These are phyloP conservation scores for Meiosimyza decipiens DNA, from an alignment of 2,888 invertebrate genomes.

Conservation along the genomic window DNA sequence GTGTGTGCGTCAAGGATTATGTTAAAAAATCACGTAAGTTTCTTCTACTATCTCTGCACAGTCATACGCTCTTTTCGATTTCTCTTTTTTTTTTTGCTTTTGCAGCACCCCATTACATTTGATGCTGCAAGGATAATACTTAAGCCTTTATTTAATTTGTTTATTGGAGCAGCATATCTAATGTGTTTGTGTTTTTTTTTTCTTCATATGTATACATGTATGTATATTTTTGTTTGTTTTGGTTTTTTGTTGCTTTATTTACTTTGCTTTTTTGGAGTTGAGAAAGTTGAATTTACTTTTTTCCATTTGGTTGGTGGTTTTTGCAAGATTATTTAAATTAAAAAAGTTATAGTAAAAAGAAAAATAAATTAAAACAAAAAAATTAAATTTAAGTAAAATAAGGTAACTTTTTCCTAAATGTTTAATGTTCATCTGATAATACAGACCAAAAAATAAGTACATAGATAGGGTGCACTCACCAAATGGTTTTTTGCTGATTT, in stretches of 20 bases:
- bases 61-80: neutral
- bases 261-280: neutral
- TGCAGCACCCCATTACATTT: conserved; percentile 10
- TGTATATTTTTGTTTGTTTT: conserved; percentile 6
- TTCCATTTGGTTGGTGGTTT: neutral
- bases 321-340: too few relatives aligned
- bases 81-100: neutral
- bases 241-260: conserved; percentile 2
- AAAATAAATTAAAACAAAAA: too few relatives aligned
- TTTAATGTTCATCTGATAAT: too few relatives aligned
- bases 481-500: too few relatives aligned
- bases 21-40: conserved; percentile 36
- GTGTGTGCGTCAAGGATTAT: conserved; percentile 21
- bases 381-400: too few relatives aligned
- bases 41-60: neutral
- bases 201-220: neutral
- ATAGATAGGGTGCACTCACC: too few relatives aligned
- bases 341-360: too few relatives aligned
- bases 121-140: conserved; percentile 30
- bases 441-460: too few relatives aligned
- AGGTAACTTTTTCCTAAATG: too few relatives aligned
- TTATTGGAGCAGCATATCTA: conserved; percentile 36
- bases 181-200: conserved; percentile 10
- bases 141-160: conserved; percentile 43
- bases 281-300: conserved; percentile 27